Conservation (phyloP, 2,888 invertebrate species). For the Drosophila suboccidentalis region DNA sequence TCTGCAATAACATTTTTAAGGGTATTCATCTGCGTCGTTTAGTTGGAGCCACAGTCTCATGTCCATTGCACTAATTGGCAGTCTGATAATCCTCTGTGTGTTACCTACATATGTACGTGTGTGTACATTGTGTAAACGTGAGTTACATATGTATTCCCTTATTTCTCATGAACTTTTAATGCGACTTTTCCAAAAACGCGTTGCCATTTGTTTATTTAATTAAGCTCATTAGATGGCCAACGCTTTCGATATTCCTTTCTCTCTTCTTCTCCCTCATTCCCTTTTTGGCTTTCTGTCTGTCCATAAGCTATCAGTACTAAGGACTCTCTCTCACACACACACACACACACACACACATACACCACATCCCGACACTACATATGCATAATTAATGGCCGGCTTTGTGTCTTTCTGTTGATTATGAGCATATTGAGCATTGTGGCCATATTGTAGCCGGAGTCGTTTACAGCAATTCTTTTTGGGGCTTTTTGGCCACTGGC, state of each 20-base stretch:
- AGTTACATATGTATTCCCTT: conserved; percentile 37
- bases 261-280: neutral
- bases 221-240: conserved; percentile 74
- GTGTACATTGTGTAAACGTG: conserved; percentile 15
- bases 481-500: conserved; percentile 16
- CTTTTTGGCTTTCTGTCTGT: neutral
- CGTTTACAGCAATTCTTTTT: conserved; percentile 15
- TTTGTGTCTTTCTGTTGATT: conserved; percentile 53
- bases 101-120: conserved; percentile 9
- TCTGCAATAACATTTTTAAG: neutral
- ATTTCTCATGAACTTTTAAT: conserved; percentile 56
- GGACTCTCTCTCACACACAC: conserved; percentile 25
- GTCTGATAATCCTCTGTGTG: conserved; percentile 21
- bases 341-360: conserved; percentile 32
- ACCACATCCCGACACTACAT: conserved; percentile 36
- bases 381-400: conserved; percentile 74
- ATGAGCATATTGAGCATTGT: conserved; percentile 63
- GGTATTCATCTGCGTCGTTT: neutral
- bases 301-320: conserved; percentile 56
- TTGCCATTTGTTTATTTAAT: conserved; percentile 79
- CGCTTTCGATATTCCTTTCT: conserved; percentile 23
- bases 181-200: conserved; percentile 48
- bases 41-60: neutral
- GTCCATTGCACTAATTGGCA: conserved; percentile 36
- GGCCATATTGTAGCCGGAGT: conserved; percentile 55